phyloP scores from a whole-genome alignment of 2,113 vertebrate genomes.

The Platysteira castanea region DNA sequence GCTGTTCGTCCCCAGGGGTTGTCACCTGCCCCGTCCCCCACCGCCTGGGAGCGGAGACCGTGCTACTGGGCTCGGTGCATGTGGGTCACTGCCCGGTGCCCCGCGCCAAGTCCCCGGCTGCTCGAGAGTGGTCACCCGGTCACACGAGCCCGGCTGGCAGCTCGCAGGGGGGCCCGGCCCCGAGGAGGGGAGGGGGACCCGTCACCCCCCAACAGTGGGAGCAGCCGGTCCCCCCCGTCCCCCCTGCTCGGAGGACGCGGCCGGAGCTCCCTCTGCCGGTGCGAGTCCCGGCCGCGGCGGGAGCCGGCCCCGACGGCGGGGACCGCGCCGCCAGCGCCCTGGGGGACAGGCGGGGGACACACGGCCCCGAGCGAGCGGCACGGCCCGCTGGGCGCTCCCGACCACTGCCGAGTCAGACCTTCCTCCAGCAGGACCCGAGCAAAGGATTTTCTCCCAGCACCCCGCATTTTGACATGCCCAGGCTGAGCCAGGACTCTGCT shows the following conservation, averaged over 20 bases:
- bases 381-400: neutral
- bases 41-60: neutral
- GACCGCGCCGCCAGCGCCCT: neutral
- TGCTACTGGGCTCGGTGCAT: neutral
- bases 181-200: neutral
- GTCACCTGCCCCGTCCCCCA: too few species aligned
- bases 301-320: neutral
- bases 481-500: neutral
- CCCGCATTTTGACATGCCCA: rapidly evolving
- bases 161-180: neutral
- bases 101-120: neutral
- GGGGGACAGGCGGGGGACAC: neutral
- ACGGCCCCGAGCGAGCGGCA: neutral
- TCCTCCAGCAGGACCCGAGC: neutral
- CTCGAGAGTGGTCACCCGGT: neutral
- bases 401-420: neutral
- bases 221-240: neutral
- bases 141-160: neutral
- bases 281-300: neutral
- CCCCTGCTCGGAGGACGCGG: neutral
- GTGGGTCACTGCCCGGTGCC: neutral
- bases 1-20: neutral
- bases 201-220: rapidly evolving
- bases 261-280: constrained; percentile 51
- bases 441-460: neutral